A percentile compares a stretch with the other conserved stretches of the same genome.
Conservation (phyloP, 2,888 invertebrate species). For the Monochamus alternatus region DNA sequence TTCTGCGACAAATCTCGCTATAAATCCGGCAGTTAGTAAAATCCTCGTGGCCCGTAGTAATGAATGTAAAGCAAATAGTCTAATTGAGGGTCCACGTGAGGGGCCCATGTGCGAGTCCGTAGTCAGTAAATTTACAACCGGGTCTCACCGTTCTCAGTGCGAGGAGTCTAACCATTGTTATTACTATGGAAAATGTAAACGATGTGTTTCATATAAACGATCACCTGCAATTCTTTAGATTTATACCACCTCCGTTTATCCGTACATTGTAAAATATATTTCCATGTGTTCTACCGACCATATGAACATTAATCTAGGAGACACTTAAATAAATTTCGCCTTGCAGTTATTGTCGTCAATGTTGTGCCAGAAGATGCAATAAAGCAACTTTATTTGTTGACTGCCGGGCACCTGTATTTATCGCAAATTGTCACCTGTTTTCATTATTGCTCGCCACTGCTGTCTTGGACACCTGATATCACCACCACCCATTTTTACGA, state of each 20-base stretch:
- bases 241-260: constrained; percentile 52
- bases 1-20: constrained; percentile 68
- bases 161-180: constrained; percentile 59
- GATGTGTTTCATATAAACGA: constrained; percentile 61
- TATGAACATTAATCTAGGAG: background rate
- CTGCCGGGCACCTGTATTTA: constrained; percentile 2
- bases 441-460: background rate
- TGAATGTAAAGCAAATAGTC: constrained; percentile 71
- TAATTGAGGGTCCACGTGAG: constrained; percentile 69
- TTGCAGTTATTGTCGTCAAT: background rate
- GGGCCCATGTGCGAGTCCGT: constrained; percentile 65
- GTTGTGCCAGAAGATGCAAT: background rate
- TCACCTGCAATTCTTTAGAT: constrained; percentile 61
- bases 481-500: too few species aligned
- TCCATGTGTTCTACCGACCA: constrained; percentile 30
- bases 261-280: constrained; percentile 46
- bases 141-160: constrained; percentile 52
- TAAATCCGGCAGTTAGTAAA: constrained; percentile 71
- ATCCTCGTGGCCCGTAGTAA: constrained; percentile 68
- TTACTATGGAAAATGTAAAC: constrained; percentile 60
- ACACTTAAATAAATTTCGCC: constrained; percentile 8
- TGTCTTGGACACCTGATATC: background rate
- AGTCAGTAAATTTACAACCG: constrained; percentile 56
- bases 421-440: background rate
- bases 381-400: background rate